Percentiles rank a stretch among this genome's conserved stretches.
Evolutionary conservation across 2,797 vertebrate genomes (phyloP).

Genomic region (Saxicola maurus): DNA sequence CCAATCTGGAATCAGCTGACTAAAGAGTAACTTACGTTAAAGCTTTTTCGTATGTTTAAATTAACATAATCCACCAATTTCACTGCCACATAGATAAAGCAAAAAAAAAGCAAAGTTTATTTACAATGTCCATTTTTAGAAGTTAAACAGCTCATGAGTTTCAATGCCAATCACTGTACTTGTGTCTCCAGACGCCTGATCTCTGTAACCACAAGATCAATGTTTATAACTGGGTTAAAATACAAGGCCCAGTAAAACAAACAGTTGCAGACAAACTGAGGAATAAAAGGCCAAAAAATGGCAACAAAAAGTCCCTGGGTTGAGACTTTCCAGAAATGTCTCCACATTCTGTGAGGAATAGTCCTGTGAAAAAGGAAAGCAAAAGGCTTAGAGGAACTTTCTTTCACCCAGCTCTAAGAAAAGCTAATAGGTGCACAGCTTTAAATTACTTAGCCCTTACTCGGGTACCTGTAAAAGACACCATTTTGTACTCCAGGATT

Average conservation of each 20-base stretch:
- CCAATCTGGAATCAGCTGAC: background rate
- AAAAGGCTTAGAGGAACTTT: background rate
- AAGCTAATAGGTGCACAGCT: background rate
- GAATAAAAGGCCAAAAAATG: constrained; percentile 90
- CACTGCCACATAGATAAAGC: background rate
- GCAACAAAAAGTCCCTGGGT: constrained; percentile 87
- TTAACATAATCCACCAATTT: constrained; percentile 18
- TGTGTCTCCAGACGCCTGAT: constrained; percentile 85
- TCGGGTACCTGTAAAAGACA: background rate
- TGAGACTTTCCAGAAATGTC: constrained; percentile 85
- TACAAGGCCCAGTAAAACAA: constrained; percentile 95
- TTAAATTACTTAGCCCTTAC: background rate
- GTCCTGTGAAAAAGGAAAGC: constrained; percentile 72
- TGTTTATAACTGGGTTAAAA: constrained; percentile 90
- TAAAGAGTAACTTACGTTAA: background rate
- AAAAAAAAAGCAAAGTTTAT: background rate
- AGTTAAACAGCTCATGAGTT: background rate
- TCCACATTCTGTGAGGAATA: constrained; percentile 84
- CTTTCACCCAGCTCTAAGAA: background rate
- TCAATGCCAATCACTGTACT: constrained; percentile 59
- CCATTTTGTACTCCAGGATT: background rate
- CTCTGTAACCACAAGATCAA: constrained; percentile 89
- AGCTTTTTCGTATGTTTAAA: background rate
- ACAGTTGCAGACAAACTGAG: constrained; percentile 92
- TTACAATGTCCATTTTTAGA: background rate